phyloP scores from a whole-genome alignment of 1,140 invertebrate genomes.

The Pomacea maculata region DNA sequence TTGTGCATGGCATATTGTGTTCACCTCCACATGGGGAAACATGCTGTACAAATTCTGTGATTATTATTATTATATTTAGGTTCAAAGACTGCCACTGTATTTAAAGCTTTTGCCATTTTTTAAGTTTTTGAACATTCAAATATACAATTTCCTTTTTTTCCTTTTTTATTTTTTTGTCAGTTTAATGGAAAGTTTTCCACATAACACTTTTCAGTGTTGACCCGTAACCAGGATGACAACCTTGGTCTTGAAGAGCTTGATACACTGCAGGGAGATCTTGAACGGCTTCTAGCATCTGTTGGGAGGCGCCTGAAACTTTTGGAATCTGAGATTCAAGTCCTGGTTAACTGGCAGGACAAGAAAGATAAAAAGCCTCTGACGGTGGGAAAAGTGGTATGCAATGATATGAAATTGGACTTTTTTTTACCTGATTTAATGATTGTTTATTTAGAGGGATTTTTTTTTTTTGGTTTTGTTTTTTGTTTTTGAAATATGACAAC shows the following conservation, averaged over 20 bases:
- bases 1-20: background rate
- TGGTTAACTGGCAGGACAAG: conserved; percentile 64
- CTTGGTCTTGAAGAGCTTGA: conserved; percentile 83
- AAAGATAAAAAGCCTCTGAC: conserved; percentile 52
- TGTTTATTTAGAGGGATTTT: no score
- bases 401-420: background rate
- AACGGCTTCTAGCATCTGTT: conserved; percentile 83
- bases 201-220: conserved; percentile 66
- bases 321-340: conserved; percentile 73
- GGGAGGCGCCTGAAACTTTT: conserved; percentile 80
- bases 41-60: no score
- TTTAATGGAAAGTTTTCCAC: background rate
- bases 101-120: no score
- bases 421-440: no score
- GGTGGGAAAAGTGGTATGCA: conserved; percentile 66
- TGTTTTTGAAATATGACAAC: no score
- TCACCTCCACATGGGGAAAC: no score
- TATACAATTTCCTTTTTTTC: background rate
- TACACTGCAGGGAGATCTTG: conserved; percentile 85
- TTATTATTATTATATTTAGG: no score
- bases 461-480: no score
- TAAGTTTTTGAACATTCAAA: background rate
- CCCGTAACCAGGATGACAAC: conserved; percentile 72
- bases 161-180: background rate
- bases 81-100: no score